Percentiles rank a stretch among this genome's conserved stretches.
phyloP scores from a whole-genome alignment of 2,888 invertebrate species.

The Lithodes maja region DNA sequence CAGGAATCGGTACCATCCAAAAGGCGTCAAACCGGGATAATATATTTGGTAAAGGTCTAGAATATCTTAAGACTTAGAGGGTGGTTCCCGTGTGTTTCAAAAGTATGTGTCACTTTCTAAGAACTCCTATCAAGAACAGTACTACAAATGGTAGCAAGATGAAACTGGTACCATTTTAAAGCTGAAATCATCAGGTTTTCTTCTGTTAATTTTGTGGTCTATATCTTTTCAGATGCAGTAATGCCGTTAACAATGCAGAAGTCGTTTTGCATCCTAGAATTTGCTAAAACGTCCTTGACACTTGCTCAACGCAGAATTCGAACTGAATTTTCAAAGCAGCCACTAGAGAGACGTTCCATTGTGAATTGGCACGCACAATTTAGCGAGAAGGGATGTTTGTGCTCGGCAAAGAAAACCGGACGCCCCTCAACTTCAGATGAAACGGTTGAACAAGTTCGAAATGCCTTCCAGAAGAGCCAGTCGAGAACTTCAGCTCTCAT shows the following conservation, averaged over 20 bases:
- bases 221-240: slow-evolving; percentile 13
- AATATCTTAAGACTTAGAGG: too few relatives aligned
- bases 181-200: slow-evolving; percentile 22
- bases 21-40: too few relatives aligned
- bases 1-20: too few relatives aligned
- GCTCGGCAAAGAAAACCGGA: slow-evolving; percentile 22
- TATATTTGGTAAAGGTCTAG: too few relatives aligned
- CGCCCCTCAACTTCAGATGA: slow-evolving; percentile 33
- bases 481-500: slow-evolving; percentile 32
- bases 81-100: background rate
- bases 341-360: slow-evolving; percentile 17
- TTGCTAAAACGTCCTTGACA: slow-evolving; percentile 24
- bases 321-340: slow-evolving; percentile 22
- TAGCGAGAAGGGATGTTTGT: slow-evolving; percentile 5
- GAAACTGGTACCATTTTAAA: slow-evolving; percentile 19
- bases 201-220: slow-evolving; percentile 12
- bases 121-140: background rate
- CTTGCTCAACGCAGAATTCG: slow-evolving; percentile 7
- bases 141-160: slow-evolving; percentile 25
- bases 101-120: slow-evolving; percentile 9
- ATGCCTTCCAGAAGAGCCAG: slow-evolving; percentile 38
- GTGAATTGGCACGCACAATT: slow-evolving; percentile 7
- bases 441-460: slow-evolving; percentile 34
- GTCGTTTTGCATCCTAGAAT: slow-evolving; percentile 24
- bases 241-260: slow-evolving; percentile 12